These are phyloP conservation scores for Noctua comes DNA, from an alignment of 2,888 invertebrate genomes.

Conservation along the genomic window DNA sequence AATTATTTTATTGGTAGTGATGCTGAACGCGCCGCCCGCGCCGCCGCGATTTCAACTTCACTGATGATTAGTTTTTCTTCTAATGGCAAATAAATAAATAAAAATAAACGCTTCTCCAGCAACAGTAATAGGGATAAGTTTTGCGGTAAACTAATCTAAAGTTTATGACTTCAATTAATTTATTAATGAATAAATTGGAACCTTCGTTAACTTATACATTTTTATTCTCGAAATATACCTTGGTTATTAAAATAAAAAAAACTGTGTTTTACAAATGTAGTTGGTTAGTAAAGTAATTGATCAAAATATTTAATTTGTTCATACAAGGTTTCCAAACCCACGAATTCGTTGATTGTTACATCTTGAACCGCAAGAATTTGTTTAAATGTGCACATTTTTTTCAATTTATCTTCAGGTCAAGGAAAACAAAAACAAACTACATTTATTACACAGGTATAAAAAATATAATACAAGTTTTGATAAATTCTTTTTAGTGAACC, in stretches of 20 bases:
- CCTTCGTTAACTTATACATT: neutral
- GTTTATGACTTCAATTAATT: slow-evolving; percentile 18
- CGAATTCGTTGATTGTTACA: slow-evolving; percentile 44
- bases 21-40: slow-evolving; percentile 2
- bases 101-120: neutral
- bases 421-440: slow-evolving; percentile 5
- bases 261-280: neutral
- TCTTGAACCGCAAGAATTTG: neutral
- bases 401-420: slow-evolving; percentile 25
- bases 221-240: neutral
- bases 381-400: slow-evolving; percentile 20
- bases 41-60: neutral
- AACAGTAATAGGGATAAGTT: neutral
- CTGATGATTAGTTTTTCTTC: neutral
- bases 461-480: neutral
- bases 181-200: neutral
- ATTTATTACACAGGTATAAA: neutral
- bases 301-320: slow-evolving; percentile 19
- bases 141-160: slow-evolving; percentile 25
- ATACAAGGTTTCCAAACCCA: slow-evolving; percentile 41
- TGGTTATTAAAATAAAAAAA: neutral
- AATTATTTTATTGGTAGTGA: slow-evolving; percentile 34
- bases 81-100: slow-evolving; percentile 23
- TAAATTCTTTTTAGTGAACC: neutral
- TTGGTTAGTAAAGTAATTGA: slow-evolving; percentile 8